Base-by-base conservation (phyloP, 2,113 vertebrate genomes). In the Connochaetes taurinus region DNA sequence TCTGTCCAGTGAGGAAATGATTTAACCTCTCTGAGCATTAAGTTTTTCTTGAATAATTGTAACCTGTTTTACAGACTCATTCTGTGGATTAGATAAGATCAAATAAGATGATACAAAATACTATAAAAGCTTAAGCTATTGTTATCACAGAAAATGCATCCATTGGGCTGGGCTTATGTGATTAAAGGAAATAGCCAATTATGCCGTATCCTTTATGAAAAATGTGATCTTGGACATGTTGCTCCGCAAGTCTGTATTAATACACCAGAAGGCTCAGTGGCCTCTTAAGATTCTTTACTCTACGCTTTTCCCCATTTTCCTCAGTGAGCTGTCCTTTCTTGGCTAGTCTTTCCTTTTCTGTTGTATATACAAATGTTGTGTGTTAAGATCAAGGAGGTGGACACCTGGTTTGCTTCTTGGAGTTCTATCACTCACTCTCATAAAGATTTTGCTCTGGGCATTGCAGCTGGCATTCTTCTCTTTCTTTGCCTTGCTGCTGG, bases 361-460 rank as follows among this genome's bases (percentile, higher is more conserved):
- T 64, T 92, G 89, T 94, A 47, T 97, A 93, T 88, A 97, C 80
- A 97, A 98, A 98, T 97, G 97, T 55, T 93, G 96, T 88, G 81
- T 62, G 93, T 98, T 98, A 97, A 94, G 96, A 97, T 97, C 97
- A 97, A 98, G 97, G 58, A 50, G 58, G 11, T 47, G 25, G 95
- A 91, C 95, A 98, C 98, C 97, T 98, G 98, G 92, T 74, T 97
- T 90, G 84, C 45, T 90, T 94, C 94, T 96, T 33, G 0, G 67
- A 83, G 83, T 83, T 94, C 97, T 67, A 88, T 96, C 97, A 43
- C 78, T 98, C 80, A 93, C 9, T 84, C 91, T 90, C 92, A 80
- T 88, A 92, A 96, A 92, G 96, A 95, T 96, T 97, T 98, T 97
- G 98, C 98, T 98, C 25, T 97, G 97, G 97, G 98, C 98, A 87